Conservation (phyloP, 1,140 invertebrate species). For the Anastrepha obliqua region DNA sequence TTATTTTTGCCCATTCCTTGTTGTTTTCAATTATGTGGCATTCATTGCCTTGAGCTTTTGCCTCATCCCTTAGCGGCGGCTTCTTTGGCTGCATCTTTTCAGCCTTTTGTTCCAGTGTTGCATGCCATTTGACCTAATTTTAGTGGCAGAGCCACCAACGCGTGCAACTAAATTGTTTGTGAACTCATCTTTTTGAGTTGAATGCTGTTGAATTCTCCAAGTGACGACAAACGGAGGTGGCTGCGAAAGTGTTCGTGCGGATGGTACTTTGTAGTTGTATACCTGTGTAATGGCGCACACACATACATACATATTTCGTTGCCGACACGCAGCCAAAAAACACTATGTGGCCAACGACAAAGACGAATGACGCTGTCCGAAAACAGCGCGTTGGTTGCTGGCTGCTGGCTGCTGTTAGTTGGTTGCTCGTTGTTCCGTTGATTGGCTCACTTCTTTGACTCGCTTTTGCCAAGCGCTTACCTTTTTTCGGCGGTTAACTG, state of each 20-base stretch:
- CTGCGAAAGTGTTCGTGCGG: not conserved
- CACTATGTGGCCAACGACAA: not conserved
- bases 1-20: not conserved
- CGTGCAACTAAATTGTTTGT: conserved; percentile 34
- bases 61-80: conserved; percentile 19
- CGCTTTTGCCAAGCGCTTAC: not conserved
- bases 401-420: not conserved
- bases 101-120: conserved; percentile 18
- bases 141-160: not conserved
- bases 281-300: not conserved
- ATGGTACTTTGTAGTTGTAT: no score
- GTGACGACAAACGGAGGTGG: not conserved
- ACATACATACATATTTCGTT: not conserved
- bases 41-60: conserved; percentile 46
- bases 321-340: not conserved
- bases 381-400: not conserved
- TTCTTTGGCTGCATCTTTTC: conserved; percentile 10
- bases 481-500: conserved; percentile 8
- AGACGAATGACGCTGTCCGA: not conserved
- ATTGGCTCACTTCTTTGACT: conserved; percentile 33
- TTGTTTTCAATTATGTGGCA: conserved; percentile 39
- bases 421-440: not conserved
- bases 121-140: conserved; percentile 35
- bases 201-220: not conserved
- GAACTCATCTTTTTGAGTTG: conserved; percentile 21